phyloP scores from a whole-genome alignment of 1,140 invertebrate species.

The Zaprionus ornatus region DNA sequence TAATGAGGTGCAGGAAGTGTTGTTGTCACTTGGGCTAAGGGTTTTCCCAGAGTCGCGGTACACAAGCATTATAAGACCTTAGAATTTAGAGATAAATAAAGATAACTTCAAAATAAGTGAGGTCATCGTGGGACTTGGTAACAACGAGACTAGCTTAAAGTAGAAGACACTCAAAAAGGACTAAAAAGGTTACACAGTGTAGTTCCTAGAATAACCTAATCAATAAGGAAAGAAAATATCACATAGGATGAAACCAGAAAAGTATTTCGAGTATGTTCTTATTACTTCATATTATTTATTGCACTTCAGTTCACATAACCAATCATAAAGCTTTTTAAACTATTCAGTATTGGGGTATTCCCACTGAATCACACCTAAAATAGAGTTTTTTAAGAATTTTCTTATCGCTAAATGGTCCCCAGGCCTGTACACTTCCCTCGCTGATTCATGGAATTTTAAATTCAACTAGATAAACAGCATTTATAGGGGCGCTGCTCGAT shows the following conservation, averaged over 20 bases:
- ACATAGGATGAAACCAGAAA: not conserved
- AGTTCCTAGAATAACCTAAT: not conserved
- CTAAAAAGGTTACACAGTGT: not conserved
- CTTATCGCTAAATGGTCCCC: not conserved
- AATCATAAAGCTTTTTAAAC: not conserved
- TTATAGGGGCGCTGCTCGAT: conserved; percentile 23
- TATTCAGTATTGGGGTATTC: not conserved
- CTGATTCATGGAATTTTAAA: conserved; percentile 25
- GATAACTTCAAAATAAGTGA: conserved; percentile 17
- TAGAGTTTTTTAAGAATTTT: not conserved
- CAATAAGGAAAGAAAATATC: not conserved
- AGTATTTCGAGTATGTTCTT: not conserved
- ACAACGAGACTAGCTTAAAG: conserved; percentile 16
- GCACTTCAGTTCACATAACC: not conserved
- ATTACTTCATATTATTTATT: no score
- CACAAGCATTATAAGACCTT: conserved; percentile 5
- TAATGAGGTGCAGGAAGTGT: conserved; percentile 73
- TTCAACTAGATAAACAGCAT: conserved; percentile 4
- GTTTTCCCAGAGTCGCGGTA: conserved; percentile 17
- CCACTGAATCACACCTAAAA: not conserved
- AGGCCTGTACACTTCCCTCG: not conserved
- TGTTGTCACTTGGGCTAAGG: conserved; percentile 14
- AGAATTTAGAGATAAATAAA: conserved; percentile 14
- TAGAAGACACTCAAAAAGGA: not conserved
- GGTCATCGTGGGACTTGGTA: not conserved